A percentile compares a stretch with the other conserved stretches of the same genome.
phyloP scores from a whole-genome alignment of 1,140 invertebrate genomes.

The Drosophila teissieri region DNA sequence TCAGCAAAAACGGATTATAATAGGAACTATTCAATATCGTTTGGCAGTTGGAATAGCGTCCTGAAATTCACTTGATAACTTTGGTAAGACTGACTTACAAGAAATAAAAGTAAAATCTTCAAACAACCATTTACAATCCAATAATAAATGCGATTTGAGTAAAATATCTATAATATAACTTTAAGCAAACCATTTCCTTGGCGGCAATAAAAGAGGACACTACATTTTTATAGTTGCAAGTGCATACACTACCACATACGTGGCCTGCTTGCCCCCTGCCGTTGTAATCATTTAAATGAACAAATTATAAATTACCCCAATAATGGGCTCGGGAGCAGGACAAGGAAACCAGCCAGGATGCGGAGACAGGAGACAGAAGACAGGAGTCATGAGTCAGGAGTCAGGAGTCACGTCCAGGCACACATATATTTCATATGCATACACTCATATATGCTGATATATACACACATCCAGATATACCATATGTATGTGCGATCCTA shows the following conservation, averaged over 20 bases:
- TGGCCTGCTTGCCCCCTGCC: slow-evolving; percentile 12
- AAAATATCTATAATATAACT: slow-evolving; percentile 5
- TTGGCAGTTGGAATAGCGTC: too few species aligned
- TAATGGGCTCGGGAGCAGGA: slow-evolving; percentile 54
- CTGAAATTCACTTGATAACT: too few species aligned
- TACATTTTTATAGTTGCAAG: slow-evolving; percentile 7
- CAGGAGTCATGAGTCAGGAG: slow-evolving; percentile 18
- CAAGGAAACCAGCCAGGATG: slow-evolving; percentile 27
- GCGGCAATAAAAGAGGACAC: neutral
- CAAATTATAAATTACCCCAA: slow-evolving; percentile 77
- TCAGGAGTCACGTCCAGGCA: slow-evolving; percentile 41
- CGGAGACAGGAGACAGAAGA: slow-evolving; percentile 12
- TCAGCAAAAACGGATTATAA: too few species aligned
- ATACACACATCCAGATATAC: slow-evolving; percentile 7
- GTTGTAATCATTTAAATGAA: slow-evolving; percentile 74
- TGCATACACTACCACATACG: neutral
- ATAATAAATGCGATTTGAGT: neutral
- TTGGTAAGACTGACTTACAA: too few species aligned
- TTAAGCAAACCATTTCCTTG: neutral
- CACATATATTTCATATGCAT: slow-evolving; percentile 25
- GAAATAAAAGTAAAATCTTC: too few species aligned
- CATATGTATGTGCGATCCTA: slow-evolving; percentile 18
- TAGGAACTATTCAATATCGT: too few species aligned
- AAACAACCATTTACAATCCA: neutral
- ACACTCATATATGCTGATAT: slow-evolving; percentile 20